Evolutionary conservation across 2,888 invertebrate genomes (phyloP), one percentile per base, ranked within the genome.

Genomic region (Euzetes globulus): DNA sequence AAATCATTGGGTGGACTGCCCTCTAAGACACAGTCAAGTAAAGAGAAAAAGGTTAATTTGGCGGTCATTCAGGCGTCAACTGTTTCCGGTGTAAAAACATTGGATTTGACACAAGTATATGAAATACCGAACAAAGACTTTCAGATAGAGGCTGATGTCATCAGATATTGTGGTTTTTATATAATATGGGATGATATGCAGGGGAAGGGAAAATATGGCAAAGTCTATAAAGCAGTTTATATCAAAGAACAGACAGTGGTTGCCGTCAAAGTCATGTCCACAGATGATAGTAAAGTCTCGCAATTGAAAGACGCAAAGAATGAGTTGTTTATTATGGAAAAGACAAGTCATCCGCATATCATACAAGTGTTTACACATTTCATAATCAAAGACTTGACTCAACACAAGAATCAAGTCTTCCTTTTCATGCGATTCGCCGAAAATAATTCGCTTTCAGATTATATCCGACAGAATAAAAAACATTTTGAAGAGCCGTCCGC

Each of bases 261-360:
- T 0, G 74, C 74, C 13, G 55, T 55, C 19, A 74, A 74, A 47
- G 33, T 58, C n/a, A 55, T 74, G 65, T 1, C 5, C 7, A 9
- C 13, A 1, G 41, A 41, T 11, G 41, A 4, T 11, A 41, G 11
- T 1, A 41, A 41, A 9, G 41, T 13, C 11, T 41, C 41, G 13
- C 7, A 41, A 1, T 13, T 41, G 7, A 41, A 41, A 7, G 29
- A 68, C 11, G 71, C 29, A n/a, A 71, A 71, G 33, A 74, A 74
- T 58, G 74, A 74, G 60, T 19, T 74, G 27, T 74, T 71, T 45
- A 25, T 74, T 47, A 33, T 74, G 71, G 60, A 71, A 47, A 65
- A 58, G 37, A 71, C 63, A 29, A 41, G 41, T n/a, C 74, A 74
- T 63, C 74, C 74, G 41, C 45, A 74, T 65, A 74, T 75, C 27